A percentile compares a stretch with the other conserved stretches of the same genome.
Evolutionary conservation across 1,140 invertebrate genomes (phyloP).

Genomic region (Trachelipus rathkii): DNA sequence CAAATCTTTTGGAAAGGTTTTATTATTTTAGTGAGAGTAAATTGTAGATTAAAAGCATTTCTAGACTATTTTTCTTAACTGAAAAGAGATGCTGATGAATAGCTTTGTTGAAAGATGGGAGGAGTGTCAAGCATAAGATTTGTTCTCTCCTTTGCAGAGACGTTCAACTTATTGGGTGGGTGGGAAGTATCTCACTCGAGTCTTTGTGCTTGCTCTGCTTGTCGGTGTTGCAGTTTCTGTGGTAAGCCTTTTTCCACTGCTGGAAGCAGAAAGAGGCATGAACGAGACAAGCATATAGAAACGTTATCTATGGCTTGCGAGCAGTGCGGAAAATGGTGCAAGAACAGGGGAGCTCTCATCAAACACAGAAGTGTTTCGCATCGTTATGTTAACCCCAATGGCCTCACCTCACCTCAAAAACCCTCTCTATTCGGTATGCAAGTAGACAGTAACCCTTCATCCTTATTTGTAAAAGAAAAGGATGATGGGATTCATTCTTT

Average conservation of each 20-base stretch:
- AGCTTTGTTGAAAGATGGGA: neutral
- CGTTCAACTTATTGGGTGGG: slow-evolving; percentile 17
- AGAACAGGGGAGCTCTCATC: slow-evolving; percentile 42
- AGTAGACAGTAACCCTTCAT: neutral
- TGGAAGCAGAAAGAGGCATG: slow-evolving; percentile 38
- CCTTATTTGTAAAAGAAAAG: neutral
- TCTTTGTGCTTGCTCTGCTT: slow-evolving; percentile 39
- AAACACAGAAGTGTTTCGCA: slow-evolving; percentile 40
- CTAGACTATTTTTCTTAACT: too few relatives aligned
- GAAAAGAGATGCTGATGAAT: too few relatives aligned
- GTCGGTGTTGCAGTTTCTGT: slow-evolving; percentile 42
- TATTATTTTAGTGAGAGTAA: too few relatives aligned
- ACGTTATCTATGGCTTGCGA: slow-evolving; percentile 36
- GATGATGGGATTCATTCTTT: neutral
- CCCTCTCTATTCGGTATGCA: neutral
- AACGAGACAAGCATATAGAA: slow-evolving; percentile 37
- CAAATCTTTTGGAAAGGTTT: too few relatives aligned
- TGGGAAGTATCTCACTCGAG: slow-evolving; percentile 35
- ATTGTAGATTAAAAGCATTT: too few relatives aligned
- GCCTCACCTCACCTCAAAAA: slow-evolving; percentile 22
- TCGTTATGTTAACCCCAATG: slow-evolving; percentile 27
- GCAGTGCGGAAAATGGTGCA: slow-evolving; percentile 44
- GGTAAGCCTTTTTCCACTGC: slow-evolving; percentile 41
- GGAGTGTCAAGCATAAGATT: slow-evolving; percentile 32
- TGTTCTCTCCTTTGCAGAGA: slow-evolving; percentile 45